Conservation (phyloP, 2,797 vertebrate genomes). For the Anolis apletophallus region DNA sequence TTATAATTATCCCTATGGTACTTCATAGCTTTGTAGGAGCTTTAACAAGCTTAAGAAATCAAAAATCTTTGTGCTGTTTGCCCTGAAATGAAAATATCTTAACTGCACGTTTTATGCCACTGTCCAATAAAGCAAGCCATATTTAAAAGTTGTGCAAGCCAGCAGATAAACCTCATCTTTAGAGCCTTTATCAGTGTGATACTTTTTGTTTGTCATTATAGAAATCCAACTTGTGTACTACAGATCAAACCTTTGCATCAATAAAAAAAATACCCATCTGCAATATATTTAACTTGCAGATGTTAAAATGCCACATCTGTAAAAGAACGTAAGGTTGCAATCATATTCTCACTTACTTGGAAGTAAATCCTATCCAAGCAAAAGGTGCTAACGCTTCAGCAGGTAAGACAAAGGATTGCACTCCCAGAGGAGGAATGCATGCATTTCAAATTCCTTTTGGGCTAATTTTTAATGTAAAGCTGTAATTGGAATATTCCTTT, state of each 20-base stretch:
- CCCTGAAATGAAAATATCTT: neutral
- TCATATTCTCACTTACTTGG: neutral
- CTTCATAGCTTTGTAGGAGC: too few relatives aligned
- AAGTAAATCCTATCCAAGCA: neutral
- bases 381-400: neutral
- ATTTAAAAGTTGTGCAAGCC: neutral
- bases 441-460: neutral
- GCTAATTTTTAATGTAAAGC: neutral
- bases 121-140: neutral
- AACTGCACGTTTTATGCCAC: neutral
- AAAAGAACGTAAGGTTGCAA: neutral
- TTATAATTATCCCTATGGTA: neutral
- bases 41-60: neutral
- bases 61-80: neutral
- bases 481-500: too few relatives aligned
- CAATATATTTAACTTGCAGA: neutral
- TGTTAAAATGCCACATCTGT: too few relatives aligned
- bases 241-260: neutral
- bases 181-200: too few relatives aligned
- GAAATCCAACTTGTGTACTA: neutral
- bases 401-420: neutral
- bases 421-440: neutral
- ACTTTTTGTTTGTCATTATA: neutral
- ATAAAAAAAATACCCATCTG: neutral
- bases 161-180: neutral